Base-by-base conservation (phyloP, 1,140 invertebrate genomes). In the Trichonephila clavipes region DNA sequence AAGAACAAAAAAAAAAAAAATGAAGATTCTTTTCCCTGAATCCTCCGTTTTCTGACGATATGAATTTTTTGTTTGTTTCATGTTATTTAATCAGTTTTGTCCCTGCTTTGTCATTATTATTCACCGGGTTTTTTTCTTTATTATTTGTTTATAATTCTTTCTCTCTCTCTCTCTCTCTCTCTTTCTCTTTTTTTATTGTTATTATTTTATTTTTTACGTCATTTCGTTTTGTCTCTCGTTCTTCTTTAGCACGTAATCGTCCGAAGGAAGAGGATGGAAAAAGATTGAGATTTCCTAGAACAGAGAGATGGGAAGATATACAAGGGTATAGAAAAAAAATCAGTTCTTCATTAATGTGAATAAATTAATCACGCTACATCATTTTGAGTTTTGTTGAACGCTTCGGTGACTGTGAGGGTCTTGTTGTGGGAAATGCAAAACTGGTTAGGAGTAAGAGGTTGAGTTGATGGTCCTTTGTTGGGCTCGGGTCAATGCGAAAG, bases 51-150 rank as follows among this genome's bases (percentile, higher is more conserved):
- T 77, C 69, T 77, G 69, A 77, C 28, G 28, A 77, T 77, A 77
- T 77, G 69, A 77, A 77, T 77, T 40, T 77, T 77, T 69, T 51
- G 18, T 72, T 69, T 87, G 85, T 61, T 87, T 64, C 21, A 58
- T 90, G 28, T 90, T 90, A 90, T 90, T 90, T 90, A 90, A 90
- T 90, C 88, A 90, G 88, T 90, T 90, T 81, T 90, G 88, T 90
- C 88, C 69, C 66, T 58, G 69, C 69, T 77, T 90, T 90, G 69
- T 77, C 69, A 77, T 77, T 90, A 90, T 90, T 90, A 34, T 77
- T 77, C 69, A 77, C 44, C n/a, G 51, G 14, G 7, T 8, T 85
- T n/a, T 87, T 62, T 87, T 34, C 14, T 34, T 28, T 28, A 72
- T 72, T 77, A 77, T 77, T 62, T 62, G 14, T 62, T 18, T 62